These are phyloP conservation scores for Chrysopa pallens DNA, from an alignment of 1,140 invertebrate species.

Conservation along the genomic window DNA sequence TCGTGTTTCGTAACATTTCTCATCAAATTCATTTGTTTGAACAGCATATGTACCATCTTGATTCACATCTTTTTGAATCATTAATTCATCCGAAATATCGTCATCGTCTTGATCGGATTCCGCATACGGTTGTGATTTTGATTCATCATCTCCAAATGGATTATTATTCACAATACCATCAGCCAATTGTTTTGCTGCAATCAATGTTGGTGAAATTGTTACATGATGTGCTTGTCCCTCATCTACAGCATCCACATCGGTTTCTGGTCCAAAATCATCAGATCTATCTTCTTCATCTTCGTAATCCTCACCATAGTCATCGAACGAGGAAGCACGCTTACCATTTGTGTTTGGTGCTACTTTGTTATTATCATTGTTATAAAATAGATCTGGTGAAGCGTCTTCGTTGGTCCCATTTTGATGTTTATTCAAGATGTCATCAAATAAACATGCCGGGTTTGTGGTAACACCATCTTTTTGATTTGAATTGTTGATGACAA, in stretches of 20 bases:
- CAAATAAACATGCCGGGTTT: conserved; percentile 6
- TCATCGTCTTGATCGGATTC: conserved; percentile 9
- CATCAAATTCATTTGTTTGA: conserved; percentile 9
- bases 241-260: conserved; percentile 36
- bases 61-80: conserved; percentile 13
- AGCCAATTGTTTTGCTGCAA: conserved; percentile 5
- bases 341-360: conserved; percentile 10
- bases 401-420: background rate
- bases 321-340: conserved; percentile 15
- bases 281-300: too few species aligned
- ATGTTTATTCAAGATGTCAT: background rate
- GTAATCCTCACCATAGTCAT: conserved; percentile 30
- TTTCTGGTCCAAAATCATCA: conserved; percentile 38
- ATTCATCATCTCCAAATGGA: conserved; percentile 3
- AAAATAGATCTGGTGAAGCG: background rate
- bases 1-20: conserved; percentile 1
- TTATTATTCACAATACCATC: conserved; percentile 10
- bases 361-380: background rate
- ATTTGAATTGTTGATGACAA: conserved; percentile 10
- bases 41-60: background rate
- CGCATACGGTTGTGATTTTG: conserved; percentile 10
- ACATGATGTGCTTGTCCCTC: conserved; percentile 17
- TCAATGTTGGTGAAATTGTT: too few species aligned
- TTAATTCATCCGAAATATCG: conserved; percentile 8
- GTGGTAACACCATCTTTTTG: conserved; percentile 6